Evolutionary conservation across 1,140 invertebrate genomes (phyloP), one percentile per base, ranked within the genome.

Genomic region (Camponotus floridanus): DNA sequence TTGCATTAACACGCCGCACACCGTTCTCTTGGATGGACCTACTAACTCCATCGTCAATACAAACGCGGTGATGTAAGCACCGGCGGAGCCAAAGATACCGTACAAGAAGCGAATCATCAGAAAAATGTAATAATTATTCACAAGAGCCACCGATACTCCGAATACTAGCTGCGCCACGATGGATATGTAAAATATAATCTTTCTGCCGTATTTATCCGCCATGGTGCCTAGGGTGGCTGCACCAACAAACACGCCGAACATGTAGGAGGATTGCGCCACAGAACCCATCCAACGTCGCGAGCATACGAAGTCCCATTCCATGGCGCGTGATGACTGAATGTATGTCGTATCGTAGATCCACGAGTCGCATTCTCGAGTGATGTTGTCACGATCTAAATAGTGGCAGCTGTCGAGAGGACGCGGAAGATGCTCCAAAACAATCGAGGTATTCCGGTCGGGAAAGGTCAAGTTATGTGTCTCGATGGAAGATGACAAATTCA

Each of bases 241-340:
- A 5, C 98, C 98, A 6, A 97, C 95, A 68, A 99, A 98, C 11
- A 98, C 97, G n/a, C 98, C 98, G 80, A 98, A 95, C 98, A 99
- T 99, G 93, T 98, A 99, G 8, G 96, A 93, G 1, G 96, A 97
- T 92, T 98, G 98, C 0, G 97, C 97, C 15, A 98, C 93, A 1
- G 98, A 97, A 3, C 97, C 96, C 96, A 97, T 97, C 97, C 97
- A 98, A 81, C 97, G 95, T 76, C 95, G 94, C 71, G 97, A 96
- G 92, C 98, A 99, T 0, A 99, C 98, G 51, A 99, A 96, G 91
- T 98, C 95, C 97, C 98, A 99, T 95, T 98, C 97, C 3, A 97
- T 98, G 8, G 96, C 97, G 78, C 96, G 95, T 0, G 97, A 97
- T 0, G 96, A 96, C 78, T 96, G 93, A 87, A 97, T 97, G 90